Percentiles rank a stretch among this genome's conserved stretches.
These are phyloP conservation scores for Plumapathes pennacea DNA, from an alignment of 92 coral and sea anemone genomes.

Conservation along the genomic window DNA sequence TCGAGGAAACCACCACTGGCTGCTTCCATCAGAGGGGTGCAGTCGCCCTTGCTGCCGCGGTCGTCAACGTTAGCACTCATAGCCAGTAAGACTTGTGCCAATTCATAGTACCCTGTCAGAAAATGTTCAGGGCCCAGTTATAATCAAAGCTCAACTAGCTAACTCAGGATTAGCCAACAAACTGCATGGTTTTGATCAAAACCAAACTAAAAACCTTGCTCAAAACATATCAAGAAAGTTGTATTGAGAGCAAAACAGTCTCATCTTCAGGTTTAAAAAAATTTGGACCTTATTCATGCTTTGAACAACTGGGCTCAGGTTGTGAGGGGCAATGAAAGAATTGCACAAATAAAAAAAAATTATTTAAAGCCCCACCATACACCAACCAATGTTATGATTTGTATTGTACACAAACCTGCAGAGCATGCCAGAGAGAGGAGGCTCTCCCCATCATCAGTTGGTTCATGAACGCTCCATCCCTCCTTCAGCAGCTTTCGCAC, in stretches of 20 bases:
- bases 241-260: too few species aligned
- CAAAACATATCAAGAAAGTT: too few species aligned
- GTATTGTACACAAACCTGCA: too few species aligned
- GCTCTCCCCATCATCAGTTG: slow-evolving; percentile 99
- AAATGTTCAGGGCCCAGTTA: neutral
- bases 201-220: too few species aligned
- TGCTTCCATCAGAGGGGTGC: slow-evolving; percentile 99
- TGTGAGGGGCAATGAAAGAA: too few species aligned
- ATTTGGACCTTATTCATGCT: too few species aligned
- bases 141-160: neutral
- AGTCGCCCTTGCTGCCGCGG: slow-evolving; percentile 99
- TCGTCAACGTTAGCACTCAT: slow-evolving; percentile 99
- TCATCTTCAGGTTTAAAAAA: too few species aligned
- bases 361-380: too few species aligned
- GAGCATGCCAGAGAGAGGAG: slow-evolving; percentile 96
- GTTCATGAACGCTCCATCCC: slow-evolving; percentile 99
- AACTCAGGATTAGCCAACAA: neutral
- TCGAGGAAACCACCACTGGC: slow-evolving; percentile 98
- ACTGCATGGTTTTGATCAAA: too few species aligned
- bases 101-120: slow-evolving; percentile 90
- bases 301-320: too few species aligned
- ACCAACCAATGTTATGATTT: too few species aligned
- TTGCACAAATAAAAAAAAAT: too few species aligned
- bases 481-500: slow-evolving; percentile 91
- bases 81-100: slow-evolving; percentile 94